These are phyloP conservation scores for Agapetus fuscipes DNA, from an alignment of 2,888 invertebrate species.

Conservation along the genomic window DNA sequence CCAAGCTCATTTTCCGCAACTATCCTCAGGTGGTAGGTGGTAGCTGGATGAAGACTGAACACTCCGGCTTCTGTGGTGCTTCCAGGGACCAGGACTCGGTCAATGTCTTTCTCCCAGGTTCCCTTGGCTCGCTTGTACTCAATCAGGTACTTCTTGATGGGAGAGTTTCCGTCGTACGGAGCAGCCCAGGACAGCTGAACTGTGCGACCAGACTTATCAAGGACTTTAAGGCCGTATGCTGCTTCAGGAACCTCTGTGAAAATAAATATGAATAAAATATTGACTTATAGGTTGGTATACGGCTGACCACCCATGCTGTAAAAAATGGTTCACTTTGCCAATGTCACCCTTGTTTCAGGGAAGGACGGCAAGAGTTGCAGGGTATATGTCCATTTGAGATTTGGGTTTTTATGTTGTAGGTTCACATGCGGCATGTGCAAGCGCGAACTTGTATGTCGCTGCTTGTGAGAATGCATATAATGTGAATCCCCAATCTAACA, in stretches of 20 bases:
- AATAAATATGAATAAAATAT: neutral
- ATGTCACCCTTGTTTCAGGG: too few relatives aligned
- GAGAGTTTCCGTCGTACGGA: slow-evolving; percentile 86
- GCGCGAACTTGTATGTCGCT: too few relatives aligned
- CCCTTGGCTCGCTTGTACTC: slow-evolving; percentile 83
- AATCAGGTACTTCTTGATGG: slow-evolving; percentile 79
- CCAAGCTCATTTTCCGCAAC: slow-evolving; percentile 92
- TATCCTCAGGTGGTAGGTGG: slow-evolving; percentile 86
- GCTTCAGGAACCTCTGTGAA: slow-evolving; percentile 74
- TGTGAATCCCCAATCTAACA: too few relatives aligned
- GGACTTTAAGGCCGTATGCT: slow-evolving; percentile 78
- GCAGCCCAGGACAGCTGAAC: slow-evolving; percentile 89
- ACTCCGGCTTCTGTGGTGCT: slow-evolving; percentile 84
- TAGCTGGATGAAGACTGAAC: slow-evolving; percentile 80
- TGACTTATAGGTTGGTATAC: too few relatives aligned
- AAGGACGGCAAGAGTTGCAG: too few relatives aligned
- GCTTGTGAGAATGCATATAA: too few relatives aligned
- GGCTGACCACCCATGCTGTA: too few relatives aligned
- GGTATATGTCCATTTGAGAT: too few relatives aligned
- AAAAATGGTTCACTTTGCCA: too few relatives aligned
- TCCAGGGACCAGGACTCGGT: slow-evolving; percentile 82
- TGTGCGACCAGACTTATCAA: slow-evolving; percentile 84
- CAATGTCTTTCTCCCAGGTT: slow-evolving; percentile 76
- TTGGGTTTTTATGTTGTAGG: too few relatives aligned
- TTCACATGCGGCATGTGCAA: too few relatives aligned